phyloP scores from a whole-genome alignment of 2,888 invertebrate genomes.

The Punctoribates punctum region DNA sequence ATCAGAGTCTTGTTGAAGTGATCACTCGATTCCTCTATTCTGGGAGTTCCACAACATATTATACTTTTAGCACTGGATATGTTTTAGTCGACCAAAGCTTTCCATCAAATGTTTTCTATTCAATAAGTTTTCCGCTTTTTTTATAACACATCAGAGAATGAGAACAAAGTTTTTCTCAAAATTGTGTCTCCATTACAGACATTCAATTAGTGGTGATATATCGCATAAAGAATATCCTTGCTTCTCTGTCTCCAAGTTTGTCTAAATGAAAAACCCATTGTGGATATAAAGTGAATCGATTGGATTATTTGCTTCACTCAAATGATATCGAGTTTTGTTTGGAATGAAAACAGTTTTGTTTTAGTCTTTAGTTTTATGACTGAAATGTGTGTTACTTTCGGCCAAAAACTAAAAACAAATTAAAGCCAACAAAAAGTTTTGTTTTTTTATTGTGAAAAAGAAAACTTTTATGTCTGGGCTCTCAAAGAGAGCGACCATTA shows the following conservation, averaged over 20 bases:
- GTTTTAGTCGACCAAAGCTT: neutral
- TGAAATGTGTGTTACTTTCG: too few relatives aligned
- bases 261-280: too few relatives aligned
- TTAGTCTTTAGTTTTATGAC: neutral
- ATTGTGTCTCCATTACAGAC: too few relatives aligned
- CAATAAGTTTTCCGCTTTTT: too few relatives aligned
- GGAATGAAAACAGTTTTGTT: neutral
- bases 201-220: too few relatives aligned
- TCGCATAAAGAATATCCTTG: too few relatives aligned
- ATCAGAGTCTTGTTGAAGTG: neutral
- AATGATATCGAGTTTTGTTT: neutral
- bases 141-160: too few relatives aligned
- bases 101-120: neutral
- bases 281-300: neutral
- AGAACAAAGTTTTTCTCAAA: too few relatives aligned
- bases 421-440: too few relatives aligned
- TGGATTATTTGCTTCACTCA: neutral
- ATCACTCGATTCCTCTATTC: constrained; percentile 2
- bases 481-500: neutral
- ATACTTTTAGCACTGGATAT: neutral
- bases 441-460: too few relatives aligned
- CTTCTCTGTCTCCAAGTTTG: too few relatives aligned
- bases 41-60: neutral
- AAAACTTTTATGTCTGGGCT: neutral
- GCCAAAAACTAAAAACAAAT: too few relatives aligned